phyloP scores from a whole-genome alignment of 2,797 vertebrate species.

The Helarctos malayanus region DNA sequence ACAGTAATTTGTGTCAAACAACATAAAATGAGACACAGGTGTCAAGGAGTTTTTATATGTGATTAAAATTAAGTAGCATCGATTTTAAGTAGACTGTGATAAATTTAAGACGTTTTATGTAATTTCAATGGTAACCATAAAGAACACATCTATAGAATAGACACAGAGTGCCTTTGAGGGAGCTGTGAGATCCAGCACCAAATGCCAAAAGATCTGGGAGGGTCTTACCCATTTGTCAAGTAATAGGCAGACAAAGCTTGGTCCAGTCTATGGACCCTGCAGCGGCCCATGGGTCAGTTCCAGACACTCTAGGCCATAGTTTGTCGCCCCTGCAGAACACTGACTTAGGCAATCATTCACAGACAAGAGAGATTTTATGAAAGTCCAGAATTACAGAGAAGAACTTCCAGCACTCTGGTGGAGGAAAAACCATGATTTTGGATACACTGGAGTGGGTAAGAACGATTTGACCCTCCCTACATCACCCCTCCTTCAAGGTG shows the following conservation, averaged over 20 bases:
- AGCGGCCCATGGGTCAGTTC: background rate
- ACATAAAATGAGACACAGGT: background rate
- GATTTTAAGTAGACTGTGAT: background rate
- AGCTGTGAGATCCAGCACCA: background rate
- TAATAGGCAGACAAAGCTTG: background rate
- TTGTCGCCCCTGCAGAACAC: background rate
- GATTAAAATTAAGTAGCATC: background rate
- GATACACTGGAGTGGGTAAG: background rate
- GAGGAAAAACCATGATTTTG: background rate
- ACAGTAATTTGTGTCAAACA: background rate
- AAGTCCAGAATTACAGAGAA: background rate
- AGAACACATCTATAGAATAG: background rate
- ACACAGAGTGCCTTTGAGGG: background rate
- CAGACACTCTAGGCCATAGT: background rate
- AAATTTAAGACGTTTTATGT: background rate
- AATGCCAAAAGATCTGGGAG: background rate
- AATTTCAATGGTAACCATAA: background rate
- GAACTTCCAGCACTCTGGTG: background rate
- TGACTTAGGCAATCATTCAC: background rate
- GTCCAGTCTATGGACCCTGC: background rate
- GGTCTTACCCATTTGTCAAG: background rate
- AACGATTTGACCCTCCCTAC: background rate
- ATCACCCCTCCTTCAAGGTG: background rate
- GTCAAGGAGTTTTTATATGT: background rate
- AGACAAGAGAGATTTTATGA: background rate